A percentile compares a stretch with the other conserved stretches of the same genome.
Conservation (phyloP, 2,888 invertebrate genomes). For the Tetrapedia diversipes region DNA sequence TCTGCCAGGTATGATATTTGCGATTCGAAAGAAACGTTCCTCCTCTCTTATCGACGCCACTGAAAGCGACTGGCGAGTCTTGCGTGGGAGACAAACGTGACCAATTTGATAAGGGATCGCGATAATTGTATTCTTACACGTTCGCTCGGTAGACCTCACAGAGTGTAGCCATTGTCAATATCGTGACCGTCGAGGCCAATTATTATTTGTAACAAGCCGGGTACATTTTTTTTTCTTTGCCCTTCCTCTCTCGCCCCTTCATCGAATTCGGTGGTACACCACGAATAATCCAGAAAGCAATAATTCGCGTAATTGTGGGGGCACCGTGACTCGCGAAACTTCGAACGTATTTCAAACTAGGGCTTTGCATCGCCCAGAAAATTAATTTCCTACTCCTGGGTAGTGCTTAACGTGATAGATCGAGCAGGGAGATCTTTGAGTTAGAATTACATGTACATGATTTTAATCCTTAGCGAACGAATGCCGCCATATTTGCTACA, state of each 20-base stretch:
- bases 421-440: no score
- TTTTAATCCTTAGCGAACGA: neutral
- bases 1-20: neutral
- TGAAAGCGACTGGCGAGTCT: conserved; percentile 16
- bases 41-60: conserved; percentile 41
- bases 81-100: conserved; percentile 61
- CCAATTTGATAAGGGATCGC: conserved; percentile 53
- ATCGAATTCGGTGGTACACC: neutral
- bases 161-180: conserved; percentile 34
- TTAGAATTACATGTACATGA: no score
- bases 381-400: neutral
- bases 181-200: conserved; percentile 55
- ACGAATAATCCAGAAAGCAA: neutral
- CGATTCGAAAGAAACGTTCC: conserved; percentile 32
- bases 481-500: no score
- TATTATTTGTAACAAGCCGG: conserved; percentile 51
- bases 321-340: neutral
- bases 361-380: neutral
- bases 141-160: conserved; percentile 36
- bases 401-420: neutral
- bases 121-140: conserved; percentile 61
- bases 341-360: neutral
- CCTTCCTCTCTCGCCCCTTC: neutral
- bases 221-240: neutral
- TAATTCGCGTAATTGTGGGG: conserved; percentile 26